phyloP scores from a whole-genome alignment of 2,888 invertebrate genomes.

The Parthenolecanium corni region DNA sequence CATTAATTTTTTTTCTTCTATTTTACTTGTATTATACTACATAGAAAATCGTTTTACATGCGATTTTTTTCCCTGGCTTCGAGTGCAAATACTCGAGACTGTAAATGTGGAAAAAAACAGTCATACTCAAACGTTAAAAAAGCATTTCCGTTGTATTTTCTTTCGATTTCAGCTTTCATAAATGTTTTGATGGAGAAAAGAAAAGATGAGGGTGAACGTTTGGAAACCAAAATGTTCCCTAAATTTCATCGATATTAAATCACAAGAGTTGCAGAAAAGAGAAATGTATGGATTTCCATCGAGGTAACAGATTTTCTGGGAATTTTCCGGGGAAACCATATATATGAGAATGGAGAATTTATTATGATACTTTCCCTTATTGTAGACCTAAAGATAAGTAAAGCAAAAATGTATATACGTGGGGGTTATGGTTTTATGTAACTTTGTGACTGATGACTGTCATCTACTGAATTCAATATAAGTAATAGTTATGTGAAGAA shows the following conservation, averaged over 20 bases:
- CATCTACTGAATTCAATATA: no score
- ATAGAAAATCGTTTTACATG: not conserved
- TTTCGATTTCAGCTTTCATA: slow-evolving; percentile 20
- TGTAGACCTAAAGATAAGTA: no score
- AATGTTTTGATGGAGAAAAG: not conserved
- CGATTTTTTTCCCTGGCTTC: not conserved
- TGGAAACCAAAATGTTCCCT: slow-evolving; percentile 14
- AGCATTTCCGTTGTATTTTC: slow-evolving; percentile 21
- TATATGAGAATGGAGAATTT: no score
- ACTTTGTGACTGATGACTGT: no score
- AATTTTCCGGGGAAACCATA: no score
- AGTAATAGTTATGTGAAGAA: no score
- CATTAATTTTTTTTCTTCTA: not conserved
- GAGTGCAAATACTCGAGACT: slow-evolving; percentile 8
- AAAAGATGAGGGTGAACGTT: not conserved
- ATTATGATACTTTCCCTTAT: no score
- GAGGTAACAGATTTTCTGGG: no score
- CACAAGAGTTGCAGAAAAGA: no score
- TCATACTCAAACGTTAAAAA: slow-evolving; percentile 20
- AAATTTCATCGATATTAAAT: not conserved
- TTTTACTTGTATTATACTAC: not conserved
- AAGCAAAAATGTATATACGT: no score
- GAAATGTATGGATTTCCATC: no score
- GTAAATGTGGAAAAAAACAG: slow-evolving; percentile 12
- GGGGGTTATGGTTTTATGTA: no score